These are phyloP conservation scores for Galerucella nymphaeae DNA, from an alignment of 2,888 invertebrate genomes.

Conservation along the genomic window DNA sequence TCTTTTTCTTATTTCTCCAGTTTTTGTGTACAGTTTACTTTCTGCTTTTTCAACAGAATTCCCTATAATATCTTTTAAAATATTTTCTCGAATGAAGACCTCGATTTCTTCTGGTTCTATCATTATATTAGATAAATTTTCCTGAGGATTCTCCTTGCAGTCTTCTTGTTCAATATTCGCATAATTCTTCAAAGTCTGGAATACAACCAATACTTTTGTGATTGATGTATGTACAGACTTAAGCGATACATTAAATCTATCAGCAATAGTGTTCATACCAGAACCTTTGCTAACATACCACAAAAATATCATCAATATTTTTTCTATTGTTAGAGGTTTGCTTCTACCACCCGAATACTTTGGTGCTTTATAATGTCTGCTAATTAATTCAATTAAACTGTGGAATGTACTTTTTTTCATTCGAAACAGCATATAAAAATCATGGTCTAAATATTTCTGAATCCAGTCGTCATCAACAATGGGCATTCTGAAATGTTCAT, in stretches of 20 bases:
- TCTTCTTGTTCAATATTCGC: too few species aligned
- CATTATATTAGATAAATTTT: too few species aligned
- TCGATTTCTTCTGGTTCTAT: too few species aligned
- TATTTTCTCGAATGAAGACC: too few species aligned
- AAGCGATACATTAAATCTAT: conserved; percentile 8
- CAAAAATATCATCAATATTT: conserved; percentile 29
- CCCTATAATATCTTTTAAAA: too few species aligned
- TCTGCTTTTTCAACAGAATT: too few species aligned
- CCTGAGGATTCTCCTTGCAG: too few species aligned
- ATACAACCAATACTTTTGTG: conserved; percentile 24
- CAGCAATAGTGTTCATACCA: conserved; percentile 22
- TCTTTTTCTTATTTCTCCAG: too few species aligned
- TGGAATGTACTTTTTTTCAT: conserved; percentile 9
- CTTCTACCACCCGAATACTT: conserved; percentile 25
- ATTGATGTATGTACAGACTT: conserved; percentile 22
- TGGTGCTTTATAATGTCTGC: conserved; percentile 23
- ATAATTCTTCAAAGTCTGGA: conserved; percentile 12
- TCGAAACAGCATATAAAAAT: neutral
- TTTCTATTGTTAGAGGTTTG: conserved; percentile 19
- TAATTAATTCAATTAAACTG: conserved; percentile 15
- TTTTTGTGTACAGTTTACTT: too few species aligned
- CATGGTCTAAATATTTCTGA: conserved; percentile 16
- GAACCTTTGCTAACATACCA: conserved; percentile 27
- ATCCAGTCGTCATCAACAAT: conserved; percentile 23
- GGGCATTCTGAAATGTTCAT: conserved; percentile 28